Conservation (phyloP, 2,888 invertebrate species). For the Eupithecia inturbata region DNA sequence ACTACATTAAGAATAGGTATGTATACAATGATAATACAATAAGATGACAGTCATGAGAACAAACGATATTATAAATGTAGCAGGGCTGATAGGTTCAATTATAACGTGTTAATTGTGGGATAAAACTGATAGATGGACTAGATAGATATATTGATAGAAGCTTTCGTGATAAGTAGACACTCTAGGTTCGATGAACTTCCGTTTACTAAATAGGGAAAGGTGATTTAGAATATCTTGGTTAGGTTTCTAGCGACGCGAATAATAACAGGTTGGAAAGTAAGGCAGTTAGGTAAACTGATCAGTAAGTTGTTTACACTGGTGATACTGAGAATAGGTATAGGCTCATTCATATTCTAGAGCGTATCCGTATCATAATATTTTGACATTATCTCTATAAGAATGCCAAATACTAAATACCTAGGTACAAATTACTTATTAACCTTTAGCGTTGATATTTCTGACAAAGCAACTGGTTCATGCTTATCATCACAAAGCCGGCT, state of each 20-base stretch:
- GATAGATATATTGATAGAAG: too few species aligned
- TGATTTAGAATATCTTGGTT: slow-evolving; percentile 57
- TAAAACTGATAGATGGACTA: slow-evolving; percentile 64
- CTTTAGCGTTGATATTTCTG: not conserved
- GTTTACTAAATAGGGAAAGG: slow-evolving; percentile 72
- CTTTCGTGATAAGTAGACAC: slow-evolving; percentile 65
- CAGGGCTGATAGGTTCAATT: slow-evolving; percentile 13
- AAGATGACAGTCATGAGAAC: slow-evolving; percentile 19
- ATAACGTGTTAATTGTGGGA: slow-evolving; percentile 48
- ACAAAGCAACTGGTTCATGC: not conserved
- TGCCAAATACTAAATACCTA: slow-evolving; percentile 4
- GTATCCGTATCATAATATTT: slow-evolving; percentile 14
- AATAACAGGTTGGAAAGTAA: slow-evolving; percentile 44
- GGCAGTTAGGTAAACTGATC: slow-evolving; percentile 20
- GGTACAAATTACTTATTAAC: not conserved
- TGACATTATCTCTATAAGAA: slow-evolving; percentile 2
- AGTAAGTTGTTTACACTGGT: slow-evolving; percentile 14
- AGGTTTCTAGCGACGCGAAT: slow-evolving; percentile 54
- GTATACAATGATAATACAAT: slow-evolving; percentile 34
- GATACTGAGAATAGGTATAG: not conserved
- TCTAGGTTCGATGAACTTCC: slow-evolving; percentile 77
- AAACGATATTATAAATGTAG: slow-evolving; percentile 15
- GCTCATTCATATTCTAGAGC: slow-evolving; percentile 8
- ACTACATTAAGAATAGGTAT: slow-evolving; percentile 32
- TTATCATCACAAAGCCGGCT: not conserved